A percentile compares a stretch with the other conserved stretches of the same genome.
phyloP scores from a whole-genome alignment of 2,113 vertebrate species.

The Grus americana region DNA sequence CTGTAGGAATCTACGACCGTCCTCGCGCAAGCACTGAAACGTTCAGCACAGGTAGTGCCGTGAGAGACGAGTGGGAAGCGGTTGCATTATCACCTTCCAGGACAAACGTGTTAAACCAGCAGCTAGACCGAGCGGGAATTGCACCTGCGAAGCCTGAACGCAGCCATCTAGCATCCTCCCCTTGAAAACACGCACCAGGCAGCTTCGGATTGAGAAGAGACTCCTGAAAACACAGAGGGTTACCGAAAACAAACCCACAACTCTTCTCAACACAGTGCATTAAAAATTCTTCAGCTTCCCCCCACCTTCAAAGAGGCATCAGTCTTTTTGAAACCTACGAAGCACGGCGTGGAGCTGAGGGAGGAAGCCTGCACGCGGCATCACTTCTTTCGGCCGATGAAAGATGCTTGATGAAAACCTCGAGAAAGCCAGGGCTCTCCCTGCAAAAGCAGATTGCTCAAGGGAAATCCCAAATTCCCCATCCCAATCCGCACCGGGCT shows the following conservation, averaged over 20 bases:
- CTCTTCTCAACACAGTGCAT: not conserved
- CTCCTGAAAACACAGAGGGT: not conserved
- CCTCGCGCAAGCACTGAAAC: not conserved
- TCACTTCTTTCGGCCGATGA: fast-evolving
- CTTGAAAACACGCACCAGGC: fast-evolving
- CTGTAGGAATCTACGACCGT: fast-evolving
- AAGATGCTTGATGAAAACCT: not conserved
- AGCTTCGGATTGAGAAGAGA: not conserved
- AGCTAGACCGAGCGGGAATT: not conserved
- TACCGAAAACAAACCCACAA: not conserved
- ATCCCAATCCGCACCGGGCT: fast-evolving
- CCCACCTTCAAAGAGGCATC: not conserved
- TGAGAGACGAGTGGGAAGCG: fast-evolving
- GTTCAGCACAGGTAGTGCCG: not conserved
- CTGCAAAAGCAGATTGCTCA: not conserved
- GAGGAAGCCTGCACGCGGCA: not conserved
- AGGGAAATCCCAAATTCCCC: not conserved
- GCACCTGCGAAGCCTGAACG: not conserved
- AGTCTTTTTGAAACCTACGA: not conserved
- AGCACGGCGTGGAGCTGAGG: fast-evolving
- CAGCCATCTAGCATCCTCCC: not conserved
- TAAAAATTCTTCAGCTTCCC: not conserved
- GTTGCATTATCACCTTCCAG: not conserved
- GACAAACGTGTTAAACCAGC: not conserved
- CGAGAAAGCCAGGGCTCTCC: not conserved